A percentile compares a stretch with the other conserved stretches of the same genome.
phyloP scores from a whole-genome alignment of 2,888 invertebrate genomes.

The Terebella lapidaria region DNA sequence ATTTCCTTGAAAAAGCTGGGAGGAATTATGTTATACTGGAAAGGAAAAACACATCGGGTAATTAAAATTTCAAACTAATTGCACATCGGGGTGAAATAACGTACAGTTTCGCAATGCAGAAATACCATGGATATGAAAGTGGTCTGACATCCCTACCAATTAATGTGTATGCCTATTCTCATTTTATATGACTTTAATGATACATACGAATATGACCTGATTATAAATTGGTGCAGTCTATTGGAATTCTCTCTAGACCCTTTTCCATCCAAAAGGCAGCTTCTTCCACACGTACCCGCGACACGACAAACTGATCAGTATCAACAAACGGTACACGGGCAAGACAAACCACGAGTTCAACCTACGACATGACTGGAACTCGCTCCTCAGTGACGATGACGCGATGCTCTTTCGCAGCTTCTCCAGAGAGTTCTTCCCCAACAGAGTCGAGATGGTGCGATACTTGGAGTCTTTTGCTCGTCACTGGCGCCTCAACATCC shows the following conservation, averaged over 20 bases:
- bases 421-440: conserved; percentile 41
- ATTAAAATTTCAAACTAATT: no score
- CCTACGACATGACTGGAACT: conserved; percentile 55
- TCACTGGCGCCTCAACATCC: not conserved
- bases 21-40: conserved; percentile 55
- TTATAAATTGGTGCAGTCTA: no score
- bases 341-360: conserved; percentile 52
- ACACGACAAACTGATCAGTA: conserved; percentile 52
- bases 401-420: conserved; percentile 31
- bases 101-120: no score
- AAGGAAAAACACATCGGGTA: conserved; percentile 8
- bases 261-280: no score
- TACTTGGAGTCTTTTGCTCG: not conserved
- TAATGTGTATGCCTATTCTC: no score
- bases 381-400: conserved; percentile 47
- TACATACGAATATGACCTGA: no score
- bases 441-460: conserved; percentile 26
- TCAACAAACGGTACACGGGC: conserved; percentile 53
- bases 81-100: no score
- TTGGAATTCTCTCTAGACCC: no score
- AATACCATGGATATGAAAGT: no score
- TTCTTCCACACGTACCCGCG: conserved; percentile 51
- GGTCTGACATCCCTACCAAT: no score
- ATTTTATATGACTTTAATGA: no score
- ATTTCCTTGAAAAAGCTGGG: conserved; percentile 43